Conservation (phyloP, 1,140 invertebrate genomes). For the Pteromalus puparum region DNA sequence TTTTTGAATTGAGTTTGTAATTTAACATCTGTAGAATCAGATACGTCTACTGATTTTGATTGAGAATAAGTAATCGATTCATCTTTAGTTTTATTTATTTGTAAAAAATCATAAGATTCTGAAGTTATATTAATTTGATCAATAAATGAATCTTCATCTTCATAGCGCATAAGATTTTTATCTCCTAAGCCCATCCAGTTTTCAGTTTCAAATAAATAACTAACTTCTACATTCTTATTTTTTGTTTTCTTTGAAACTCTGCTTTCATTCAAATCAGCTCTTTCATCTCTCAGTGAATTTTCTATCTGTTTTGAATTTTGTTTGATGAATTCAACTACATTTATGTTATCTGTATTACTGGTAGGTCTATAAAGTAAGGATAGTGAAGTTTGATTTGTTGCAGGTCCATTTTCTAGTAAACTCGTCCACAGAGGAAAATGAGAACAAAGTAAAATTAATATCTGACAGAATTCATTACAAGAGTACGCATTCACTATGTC, state of each 20-base stretch:
- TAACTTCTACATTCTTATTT: slow-evolving; percentile 9
- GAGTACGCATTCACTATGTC: background rate
- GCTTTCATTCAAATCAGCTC: background rate
- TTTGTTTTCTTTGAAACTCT: background rate
- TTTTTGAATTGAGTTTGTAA: too few relatives aligned
- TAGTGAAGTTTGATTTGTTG: too few relatives aligned
- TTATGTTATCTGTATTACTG: background rate
- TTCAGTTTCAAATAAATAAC: slow-evolving; percentile 4
- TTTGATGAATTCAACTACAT: background rate
- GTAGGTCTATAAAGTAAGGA: background rate
- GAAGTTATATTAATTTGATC: too few relatives aligned
- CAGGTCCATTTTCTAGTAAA: background rate
- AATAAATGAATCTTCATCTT: background rate
- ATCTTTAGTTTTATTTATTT: background rate
- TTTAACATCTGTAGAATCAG: too few relatives aligned
- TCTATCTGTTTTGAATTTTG: background rate
- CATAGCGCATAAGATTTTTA: background rate
- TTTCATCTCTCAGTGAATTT: background rate
- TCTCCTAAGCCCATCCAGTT: background rate
- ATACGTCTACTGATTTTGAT: background rate
- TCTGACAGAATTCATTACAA: background rate
- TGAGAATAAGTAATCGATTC: background rate
- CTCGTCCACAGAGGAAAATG: slow-evolving; percentile 12
- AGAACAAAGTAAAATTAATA: background rate
- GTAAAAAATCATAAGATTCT: background rate